These are phyloP conservation scores for Hesperia comma DNA, from an alignment of 2,888 invertebrate species.

Conservation along the genomic window DNA sequence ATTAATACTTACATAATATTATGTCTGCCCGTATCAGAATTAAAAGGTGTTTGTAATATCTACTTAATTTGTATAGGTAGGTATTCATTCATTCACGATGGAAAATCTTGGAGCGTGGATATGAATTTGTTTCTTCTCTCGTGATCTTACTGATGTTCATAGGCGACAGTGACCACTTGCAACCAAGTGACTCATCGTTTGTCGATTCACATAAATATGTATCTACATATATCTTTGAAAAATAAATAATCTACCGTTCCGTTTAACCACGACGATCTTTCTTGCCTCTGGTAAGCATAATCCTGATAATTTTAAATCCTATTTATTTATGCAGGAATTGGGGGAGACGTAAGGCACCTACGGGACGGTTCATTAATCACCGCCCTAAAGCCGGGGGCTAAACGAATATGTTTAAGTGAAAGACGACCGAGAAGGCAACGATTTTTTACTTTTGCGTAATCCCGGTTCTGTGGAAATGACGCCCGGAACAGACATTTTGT, in stretches of 20 bases:
- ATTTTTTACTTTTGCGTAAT: slow-evolving; percentile 63
- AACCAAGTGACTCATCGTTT: too few relatives aligned
- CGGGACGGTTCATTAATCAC: slow-evolving; percentile 77
- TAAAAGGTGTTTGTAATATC: too few relatives aligned
- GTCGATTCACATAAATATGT: too few relatives aligned
- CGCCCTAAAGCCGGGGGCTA: slow-evolving; percentile 67
- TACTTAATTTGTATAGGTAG: too few relatives aligned
- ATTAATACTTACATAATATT: too few relatives aligned
- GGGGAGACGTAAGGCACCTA: slow-evolving; percentile 57
- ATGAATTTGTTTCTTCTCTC: too few relatives aligned
- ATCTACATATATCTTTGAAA: not conserved
- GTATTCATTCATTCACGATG: too few relatives aligned
- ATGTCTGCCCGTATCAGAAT: too few relatives aligned
- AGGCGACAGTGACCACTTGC: too few relatives aligned
- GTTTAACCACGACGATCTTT: slow-evolving; percentile 6
- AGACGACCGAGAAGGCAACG: slow-evolving; percentile 64
- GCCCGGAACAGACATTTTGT: slow-evolving; percentile 50
- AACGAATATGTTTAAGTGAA: slow-evolving; percentile 75
- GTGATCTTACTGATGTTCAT: too few relatives aligned
- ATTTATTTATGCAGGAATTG: slow-evolving; percentile 69
- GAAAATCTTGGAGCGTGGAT: too few relatives aligned
- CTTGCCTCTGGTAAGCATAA: slow-evolving; percentile 41
- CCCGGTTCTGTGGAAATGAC: slow-evolving; percentile 60
- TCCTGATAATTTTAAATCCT: slow-evolving; percentile 59
- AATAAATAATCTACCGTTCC: not conserved